Evolutionary conservation across 2,888 invertebrate species (phyloP), one percentile per base, ranked within the genome.

Genomic region (Perithous albicinctus): DNA sequence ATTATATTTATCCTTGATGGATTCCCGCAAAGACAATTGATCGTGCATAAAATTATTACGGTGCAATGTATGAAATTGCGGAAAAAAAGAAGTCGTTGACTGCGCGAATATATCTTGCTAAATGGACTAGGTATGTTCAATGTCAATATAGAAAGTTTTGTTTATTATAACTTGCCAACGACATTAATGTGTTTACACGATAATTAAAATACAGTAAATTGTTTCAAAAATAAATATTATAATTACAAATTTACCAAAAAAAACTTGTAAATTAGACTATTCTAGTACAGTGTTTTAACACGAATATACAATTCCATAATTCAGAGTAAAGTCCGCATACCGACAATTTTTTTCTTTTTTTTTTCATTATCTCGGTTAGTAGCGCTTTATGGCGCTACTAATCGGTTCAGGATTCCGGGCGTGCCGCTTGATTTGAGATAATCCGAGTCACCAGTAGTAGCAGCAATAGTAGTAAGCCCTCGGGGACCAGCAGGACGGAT

Each of bases 381-480:
- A 80, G 72, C 81, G 80, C 79, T 87, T 89, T 89, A 90, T 86
- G 89, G 89, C 86, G 88, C 79, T 90, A 90, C 91, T 90, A 91
- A 91, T 91, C 91, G 90, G 84, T 86, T 80, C 90, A 69, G 86
- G 90, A 92, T 91, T 91, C 91, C 91, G 89, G 87, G 89, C 90
- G 86, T 88, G 89, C 90, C 90, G 84, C 35, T 86, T 88, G 90
- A 91, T 91, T 91, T 89, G 88, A 90, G 89, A 91, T 90, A 90
- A 90, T 90, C 86, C 84, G 86, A 82, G 85, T n/a, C 84, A 86
- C 46, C 79, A 29, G 54, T 26, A 82, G 83, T 85, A 66, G 18
- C 61, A 41, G 51, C 8, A 18, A 5, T 20, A 10, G 59, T 26
- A 12, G 51, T 23, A 56, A 38, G 78, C 70, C 82, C 83, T 78